These are phyloP conservation scores for Thunnus thynnus DNA, from an alignment of 2,113 vertebrate species.

Conservation along the genomic window DNA sequence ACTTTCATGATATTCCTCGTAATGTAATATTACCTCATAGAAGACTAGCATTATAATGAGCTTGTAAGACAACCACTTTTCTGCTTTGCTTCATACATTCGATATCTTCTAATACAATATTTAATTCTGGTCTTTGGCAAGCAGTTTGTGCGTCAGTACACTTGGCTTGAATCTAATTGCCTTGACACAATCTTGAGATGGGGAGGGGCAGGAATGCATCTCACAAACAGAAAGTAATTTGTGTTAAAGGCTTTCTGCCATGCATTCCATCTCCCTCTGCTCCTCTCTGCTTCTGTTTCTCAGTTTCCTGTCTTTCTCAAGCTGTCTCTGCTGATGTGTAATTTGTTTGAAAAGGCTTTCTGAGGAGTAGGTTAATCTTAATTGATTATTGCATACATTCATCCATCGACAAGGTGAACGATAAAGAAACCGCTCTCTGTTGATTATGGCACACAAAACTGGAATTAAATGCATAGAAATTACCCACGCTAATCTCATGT, in stretches of 20 bases:
- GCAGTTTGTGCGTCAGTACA: not conserved
- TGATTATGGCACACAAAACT: constrained; percentile 5
- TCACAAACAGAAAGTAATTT: constrained; percentile 38
- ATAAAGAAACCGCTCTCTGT: not conserved
- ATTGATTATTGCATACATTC: not conserved
- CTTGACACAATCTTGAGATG: constrained; percentile 13
- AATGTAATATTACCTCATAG: not conserved
- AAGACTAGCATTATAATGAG: not conserved
- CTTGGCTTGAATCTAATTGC: constrained; percentile 12
- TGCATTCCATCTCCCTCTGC: constrained; percentile 27
- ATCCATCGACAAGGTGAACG: constrained; percentile 2
- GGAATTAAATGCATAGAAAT: constrained; percentile 8
- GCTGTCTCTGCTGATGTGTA: constrained; percentile 5
- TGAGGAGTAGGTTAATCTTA: not conserved
- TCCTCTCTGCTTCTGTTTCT: constrained; percentile 14
- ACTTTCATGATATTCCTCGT: not conserved
- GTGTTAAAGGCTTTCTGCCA: constrained; percentile 24
- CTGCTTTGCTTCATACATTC: not conserved
- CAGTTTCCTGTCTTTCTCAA: constrained; percentile 7
- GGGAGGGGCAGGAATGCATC: constrained; percentile 41
- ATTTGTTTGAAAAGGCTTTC: constrained; percentile 27
- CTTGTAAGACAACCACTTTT: not conserved
- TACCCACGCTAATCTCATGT: not conserved
- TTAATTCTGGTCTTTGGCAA: constrained; percentile 17
- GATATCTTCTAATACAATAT: not conserved